Percentiles rank a stretch among this genome's conserved stretches.
These are phyloP conservation scores for Craseonycteris thonglongyai DNA, from an alignment of 2,113 vertebrate species.

Conservation along the genomic window DNA sequence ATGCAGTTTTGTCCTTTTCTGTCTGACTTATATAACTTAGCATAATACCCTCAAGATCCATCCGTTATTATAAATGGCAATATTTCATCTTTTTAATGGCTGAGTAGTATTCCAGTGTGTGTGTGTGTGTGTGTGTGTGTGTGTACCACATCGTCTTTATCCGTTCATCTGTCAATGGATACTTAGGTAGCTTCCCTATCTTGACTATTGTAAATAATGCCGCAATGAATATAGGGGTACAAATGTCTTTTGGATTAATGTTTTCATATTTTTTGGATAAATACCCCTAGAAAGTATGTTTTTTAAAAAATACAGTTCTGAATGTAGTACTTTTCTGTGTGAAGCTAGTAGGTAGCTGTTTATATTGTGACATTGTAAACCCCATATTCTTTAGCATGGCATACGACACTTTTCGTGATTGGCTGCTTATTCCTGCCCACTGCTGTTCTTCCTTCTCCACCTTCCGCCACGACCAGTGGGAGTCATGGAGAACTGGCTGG, in stretches of 20 bases:
- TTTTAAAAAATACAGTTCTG: background rate
- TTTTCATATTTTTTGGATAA: background rate
- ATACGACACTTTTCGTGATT: background rate
- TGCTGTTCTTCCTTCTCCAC: too few species aligned
- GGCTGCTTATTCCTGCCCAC: background rate
- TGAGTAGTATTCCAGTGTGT: background rate
- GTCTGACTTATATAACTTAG: background rate
- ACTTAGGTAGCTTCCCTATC: background rate
- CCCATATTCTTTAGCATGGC: background rate
- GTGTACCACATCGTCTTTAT: background rate
- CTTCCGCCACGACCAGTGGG: too few species aligned
- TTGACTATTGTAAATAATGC: background rate
- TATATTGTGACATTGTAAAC: background rate
- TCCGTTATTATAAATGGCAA: background rate
- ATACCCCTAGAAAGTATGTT: background rate
- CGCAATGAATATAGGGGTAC: background rate
- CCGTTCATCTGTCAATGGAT: background rate
- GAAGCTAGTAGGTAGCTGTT: background rate
- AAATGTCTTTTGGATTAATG: background rate
- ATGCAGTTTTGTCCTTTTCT: background rate
- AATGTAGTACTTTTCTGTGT: background rate
- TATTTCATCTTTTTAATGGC: background rate
- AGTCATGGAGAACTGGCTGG: background rate
- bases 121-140: too few species aligned
- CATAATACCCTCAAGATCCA: background rate